Percentiles rank a stretch among this genome's conserved stretches.
These are phyloP conservation scores for Oikopleura dioica DNA, from an alignment of 23 tunicate species.

Conservation along the genomic window DNA sequence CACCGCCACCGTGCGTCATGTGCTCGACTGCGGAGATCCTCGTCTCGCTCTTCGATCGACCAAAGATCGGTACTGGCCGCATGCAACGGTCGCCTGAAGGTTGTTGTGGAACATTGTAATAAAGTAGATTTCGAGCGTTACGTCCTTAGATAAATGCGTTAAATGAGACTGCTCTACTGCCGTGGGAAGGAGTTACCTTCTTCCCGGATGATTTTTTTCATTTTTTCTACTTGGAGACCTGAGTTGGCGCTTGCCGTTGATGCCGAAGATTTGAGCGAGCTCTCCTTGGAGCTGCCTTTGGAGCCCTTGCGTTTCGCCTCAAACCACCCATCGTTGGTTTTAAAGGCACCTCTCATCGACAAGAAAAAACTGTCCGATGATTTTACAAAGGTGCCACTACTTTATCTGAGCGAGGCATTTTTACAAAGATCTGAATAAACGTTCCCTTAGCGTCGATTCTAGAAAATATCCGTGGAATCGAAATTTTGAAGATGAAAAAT, in stretches of 20 bases:
- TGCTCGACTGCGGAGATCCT: not conserved
- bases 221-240: not conserved
- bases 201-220: conserved; percentile 2
- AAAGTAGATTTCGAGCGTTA: not conserved
- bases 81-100: not conserved
- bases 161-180: too few relatives aligned
- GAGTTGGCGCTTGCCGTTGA: not conserved
- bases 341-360: not conserved
- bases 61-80: not conserved
- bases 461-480: not conserved
- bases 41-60: not conserved
- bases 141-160: not conserved
- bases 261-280: conserved; percentile 1
- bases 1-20: too few relatives aligned
- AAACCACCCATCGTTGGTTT: not conserved
- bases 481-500: not conserved
- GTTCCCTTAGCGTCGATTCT: too few relatives aligned
- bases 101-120: not conserved
- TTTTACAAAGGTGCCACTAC: too few relatives aligned
- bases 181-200: conserved; percentile 12
- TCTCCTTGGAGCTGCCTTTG: not conserved
- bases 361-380: too few relatives aligned
- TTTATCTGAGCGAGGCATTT: too few relatives aligned
- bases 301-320: conserved; percentile 12
- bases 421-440: too few relatives aligned